Evolutionary conservation across 2,888 invertebrate species (phyloP), one percentile per base, ranked within the genome.

Genomic region (Arrhopalites spinosus): DNA sequence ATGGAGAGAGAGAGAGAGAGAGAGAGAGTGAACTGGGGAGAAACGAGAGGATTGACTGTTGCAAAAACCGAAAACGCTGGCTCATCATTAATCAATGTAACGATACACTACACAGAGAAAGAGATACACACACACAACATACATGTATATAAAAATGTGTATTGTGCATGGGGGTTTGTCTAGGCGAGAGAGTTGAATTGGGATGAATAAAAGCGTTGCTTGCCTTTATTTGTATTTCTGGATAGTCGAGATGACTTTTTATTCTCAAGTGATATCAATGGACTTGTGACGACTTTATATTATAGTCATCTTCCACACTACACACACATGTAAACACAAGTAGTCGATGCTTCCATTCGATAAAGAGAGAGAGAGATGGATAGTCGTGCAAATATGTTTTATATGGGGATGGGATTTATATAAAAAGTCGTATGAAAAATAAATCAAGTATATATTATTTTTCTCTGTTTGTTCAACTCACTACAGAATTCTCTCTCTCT

Each of bases 1-100:
- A 63, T 56, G 25, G 27, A n/a, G 67, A 67, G 45, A 59, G n/a
- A 23, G 30, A 64, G 25, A 36, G 66, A 56, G 27, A 68, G 73
- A 45, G 73, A 71, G 50, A 47, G 3, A 56, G 36, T 64, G 70
- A 75, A 67, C 68, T 56, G 64, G 17, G 20, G 43, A 72, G 67
- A 61, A 74, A 73, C 73, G 74, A 71, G 43, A 72, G 67, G 67
- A 74, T 76, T 75, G 74, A 71, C 61, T 76, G 50, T 72, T 72
- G 73, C 73, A 69, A 73, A 76, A 78, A 78, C 78, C 75, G 61
- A 76, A 69, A 76, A 69, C 71, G 63, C 73, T 20, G 36, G 69
- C 29, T 75, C 45, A 71, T 78, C 78, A 78, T 78, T 78, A 78
- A 78, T 78, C 78, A 78, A 73, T 76, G 70, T 59, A 47, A 53